phyloP scores from a whole-genome alignment of 2,113 vertebrate species.

The Pollimyrus isidori region DNA sequence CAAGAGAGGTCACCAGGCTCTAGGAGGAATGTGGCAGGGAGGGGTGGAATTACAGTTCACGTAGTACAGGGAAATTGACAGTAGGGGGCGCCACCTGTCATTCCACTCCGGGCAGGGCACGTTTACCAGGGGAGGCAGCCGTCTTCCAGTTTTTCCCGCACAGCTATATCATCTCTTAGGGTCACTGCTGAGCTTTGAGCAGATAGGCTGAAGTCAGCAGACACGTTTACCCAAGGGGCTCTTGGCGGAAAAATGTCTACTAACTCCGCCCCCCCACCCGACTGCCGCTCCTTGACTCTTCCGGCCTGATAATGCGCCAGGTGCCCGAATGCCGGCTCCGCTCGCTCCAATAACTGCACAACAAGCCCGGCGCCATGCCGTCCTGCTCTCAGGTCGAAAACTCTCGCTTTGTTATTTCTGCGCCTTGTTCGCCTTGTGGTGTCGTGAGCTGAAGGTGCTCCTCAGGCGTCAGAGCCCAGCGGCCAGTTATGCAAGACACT shows the following conservation, averaged over 20 bases:
- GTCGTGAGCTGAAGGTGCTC: not conserved
- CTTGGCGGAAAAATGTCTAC: not conserved
- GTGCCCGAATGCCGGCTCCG: not conserved
- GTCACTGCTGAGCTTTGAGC: not conserved
- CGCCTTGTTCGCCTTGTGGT: not conserved
- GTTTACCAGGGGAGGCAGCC: not conserved
- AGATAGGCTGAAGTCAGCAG: not conserved
- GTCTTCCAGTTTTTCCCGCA: not conserved
- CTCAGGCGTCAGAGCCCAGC: not conserved
- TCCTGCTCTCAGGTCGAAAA: not conserved
- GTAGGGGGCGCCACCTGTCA: not conserved
- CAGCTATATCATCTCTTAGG: not conserved
- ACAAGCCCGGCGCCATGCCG: not conserved
- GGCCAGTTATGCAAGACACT: not conserved
- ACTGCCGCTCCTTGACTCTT: not conserved
- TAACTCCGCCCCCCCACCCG: not conserved
- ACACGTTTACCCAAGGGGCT: not conserved
- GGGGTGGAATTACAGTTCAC: not conserved
- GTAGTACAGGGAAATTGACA: not conserved
- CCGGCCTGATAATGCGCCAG: not conserved
- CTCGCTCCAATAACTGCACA: not conserved
- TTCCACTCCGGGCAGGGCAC: not conserved
- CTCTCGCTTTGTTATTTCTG: not conserved
- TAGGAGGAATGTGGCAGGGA: not conserved
- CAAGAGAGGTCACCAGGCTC: not conserved